Base-by-base conservation (phyloP, 2,113 vertebrate species). In the Macquaria australasica region DNA sequence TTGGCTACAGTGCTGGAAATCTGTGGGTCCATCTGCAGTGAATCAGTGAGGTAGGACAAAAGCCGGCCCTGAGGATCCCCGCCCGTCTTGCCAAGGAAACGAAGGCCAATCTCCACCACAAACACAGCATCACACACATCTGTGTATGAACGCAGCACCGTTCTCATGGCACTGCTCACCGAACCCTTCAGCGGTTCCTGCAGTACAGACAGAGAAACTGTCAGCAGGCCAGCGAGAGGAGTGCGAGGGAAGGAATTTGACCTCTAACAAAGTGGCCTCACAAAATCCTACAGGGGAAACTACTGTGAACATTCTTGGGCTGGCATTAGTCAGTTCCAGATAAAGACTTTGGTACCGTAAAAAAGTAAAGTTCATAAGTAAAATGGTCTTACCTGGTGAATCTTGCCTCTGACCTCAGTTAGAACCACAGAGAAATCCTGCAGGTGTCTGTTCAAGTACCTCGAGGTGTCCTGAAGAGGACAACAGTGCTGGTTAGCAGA, bases 351-450 rank as follows among this genome's bases (percentile, higher is more conserved):
- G 25, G 28, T 8, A 64, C 41, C 0, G 43, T 55, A 48, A 84
- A 76, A 62, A 9, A 1, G 51, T 50, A 0, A 39, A 48, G 18
- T 3, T 55, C 10, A 62, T 2, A n/a, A 21, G 41, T 2, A 4
- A 55, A 37, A 39, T 16, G 45, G 31, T 51, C 56, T 89, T 72
- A 95, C 96, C 95, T 96, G 96, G 16, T 8, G 82, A 59, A 96
- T 95, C 85, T 94, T 94, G 2, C 5, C 69, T 85, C 93, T 87
- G 74, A 96, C 94, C 71, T 95, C 94, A 0, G 51, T 31, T 3
- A 96, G 92, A 73, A 96, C 91, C 63, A 86, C 2, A 37, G 50
- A 95, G 88, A 95, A 96, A 76, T 95, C 93, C 75, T 94, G 93
- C 82, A 93, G 93, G 9, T 86, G 93, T 81, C 95, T 88, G 83